Percentiles rank a stretch among this genome's conserved stretches.
Evolutionary conservation across 2,888 invertebrate species (phyloP).

Genomic region (Megalurothrips usitatus): DNA sequence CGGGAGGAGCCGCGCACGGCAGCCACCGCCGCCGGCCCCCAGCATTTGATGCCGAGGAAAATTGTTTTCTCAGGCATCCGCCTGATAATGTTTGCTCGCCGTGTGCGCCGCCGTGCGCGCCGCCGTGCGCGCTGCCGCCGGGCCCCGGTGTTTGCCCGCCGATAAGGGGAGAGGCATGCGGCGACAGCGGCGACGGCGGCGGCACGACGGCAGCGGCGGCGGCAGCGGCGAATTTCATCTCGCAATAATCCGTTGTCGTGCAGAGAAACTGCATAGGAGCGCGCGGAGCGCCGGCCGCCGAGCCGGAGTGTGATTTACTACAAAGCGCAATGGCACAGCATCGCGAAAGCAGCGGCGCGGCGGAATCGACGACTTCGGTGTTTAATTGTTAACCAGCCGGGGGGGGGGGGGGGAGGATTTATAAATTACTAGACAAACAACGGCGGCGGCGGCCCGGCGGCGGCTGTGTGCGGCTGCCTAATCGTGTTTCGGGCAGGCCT

Average conservation of each 20-base stretch:
- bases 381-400: neutral
- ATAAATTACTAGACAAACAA: constrained; percentile 27
- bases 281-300: too few relatives aligned
- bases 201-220: too few relatives aligned
- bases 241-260: neutral
- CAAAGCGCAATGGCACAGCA: too few relatives aligned
- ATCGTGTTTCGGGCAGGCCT: constrained; percentile 22
- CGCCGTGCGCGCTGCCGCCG: neutral
- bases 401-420: neutral
- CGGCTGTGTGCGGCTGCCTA: constrained; percentile 18
- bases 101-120: neutral
- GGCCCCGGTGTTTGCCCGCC: too few relatives aligned
- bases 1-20: too few relatives aligned
- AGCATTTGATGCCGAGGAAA: neutral
- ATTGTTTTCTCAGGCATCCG: neutral
- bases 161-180: too few relatives aligned
- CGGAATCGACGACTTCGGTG: too few relatives aligned
- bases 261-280: neutral
- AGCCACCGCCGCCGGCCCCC: neutral
- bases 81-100: neutral
- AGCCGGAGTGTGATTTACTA: too few relatives aligned
- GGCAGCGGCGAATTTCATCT: too few relatives aligned
- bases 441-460: neutral
- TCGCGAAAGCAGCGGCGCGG: too few relatives aligned
- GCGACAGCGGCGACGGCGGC: too few relatives aligned